These are phyloP conservation scores for Hippocampus kuda DNA, from an alignment of 2,797 vertebrate genomes.

Conservation along the genomic window DNA sequence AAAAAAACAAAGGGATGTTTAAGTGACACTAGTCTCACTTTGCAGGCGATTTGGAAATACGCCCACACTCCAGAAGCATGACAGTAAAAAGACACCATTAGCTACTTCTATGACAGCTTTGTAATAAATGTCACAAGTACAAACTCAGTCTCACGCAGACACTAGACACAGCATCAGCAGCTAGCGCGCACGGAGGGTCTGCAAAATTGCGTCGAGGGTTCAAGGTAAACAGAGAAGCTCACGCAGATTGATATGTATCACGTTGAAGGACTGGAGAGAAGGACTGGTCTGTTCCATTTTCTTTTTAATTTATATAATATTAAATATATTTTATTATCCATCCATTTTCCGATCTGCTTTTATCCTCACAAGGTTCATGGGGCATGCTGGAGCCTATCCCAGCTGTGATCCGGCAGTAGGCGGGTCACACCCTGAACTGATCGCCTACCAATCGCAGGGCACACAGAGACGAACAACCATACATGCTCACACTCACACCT, in stretches of 20 bases:
- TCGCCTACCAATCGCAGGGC: no score
- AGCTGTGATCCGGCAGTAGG: no score
- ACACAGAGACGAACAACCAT: no score
- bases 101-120: conserved; percentile 25
- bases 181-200: conserved; percentile 32
- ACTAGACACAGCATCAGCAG: conserved; percentile 37
- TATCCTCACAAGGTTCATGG: no score
- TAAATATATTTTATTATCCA: no score
- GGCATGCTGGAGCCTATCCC: no score
- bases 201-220: conserved; percentile 19
- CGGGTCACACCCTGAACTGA: no score
- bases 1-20: conserved; percentile 48
- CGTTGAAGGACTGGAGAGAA: conserved; percentile 24
- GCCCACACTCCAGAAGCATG: conserved; percentile 21
- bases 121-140: conserved; percentile 47
- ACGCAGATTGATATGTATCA: conserved; percentile 30
- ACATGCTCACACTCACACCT: no score
- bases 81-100: conserved; percentile 40
- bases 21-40: conserved; percentile 43
- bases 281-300: no score
- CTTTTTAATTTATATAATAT: no score
- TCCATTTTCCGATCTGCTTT: no score
- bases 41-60: conserved; percentile 41
- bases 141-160: conserved; percentile 30
- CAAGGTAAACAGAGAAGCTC: conserved; percentile 24